Conservation (phyloP, 2,797 vertebrate genomes). For the Petrocephalus sullivani region DNA sequence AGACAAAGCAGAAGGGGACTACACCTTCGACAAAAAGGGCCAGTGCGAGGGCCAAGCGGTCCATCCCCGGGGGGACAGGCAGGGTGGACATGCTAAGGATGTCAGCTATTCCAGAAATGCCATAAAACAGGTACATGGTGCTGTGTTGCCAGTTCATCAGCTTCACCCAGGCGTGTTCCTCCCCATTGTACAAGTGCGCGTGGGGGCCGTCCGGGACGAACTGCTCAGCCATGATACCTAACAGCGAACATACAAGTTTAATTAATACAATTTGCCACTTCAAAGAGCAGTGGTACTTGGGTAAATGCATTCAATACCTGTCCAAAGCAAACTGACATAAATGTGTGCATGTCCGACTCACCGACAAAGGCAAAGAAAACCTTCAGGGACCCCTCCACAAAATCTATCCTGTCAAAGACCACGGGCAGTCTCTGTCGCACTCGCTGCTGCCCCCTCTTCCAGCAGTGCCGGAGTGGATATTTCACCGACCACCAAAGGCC, state of each 20-base stretch:
- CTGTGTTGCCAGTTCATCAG: constrained; percentile 98
- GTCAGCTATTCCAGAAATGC: constrained; percentile 67
- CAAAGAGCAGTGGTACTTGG: background rate
- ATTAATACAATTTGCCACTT: background rate
- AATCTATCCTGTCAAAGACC: constrained; percentile 61
- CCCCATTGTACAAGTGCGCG: constrained; percentile 60
- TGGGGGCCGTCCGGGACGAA: constrained; percentile 90
- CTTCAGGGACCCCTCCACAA: constrained; percentile 70
- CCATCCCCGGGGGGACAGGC: constrained; percentile 63
- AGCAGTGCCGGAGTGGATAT: constrained; percentile 61
- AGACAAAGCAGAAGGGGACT: background rate
- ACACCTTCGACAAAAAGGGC: constrained; percentile 85
- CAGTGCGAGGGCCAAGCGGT: constrained; percentile 68
- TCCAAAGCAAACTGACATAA: background rate
- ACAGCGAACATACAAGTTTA: background rate
- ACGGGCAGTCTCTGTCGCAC: constrained; percentile 25
- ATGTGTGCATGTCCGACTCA: constrained; percentile 49
- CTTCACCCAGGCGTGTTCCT: constrained; percentile 71
- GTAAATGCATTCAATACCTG: background rate
- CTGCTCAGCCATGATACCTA: constrained; percentile 92
- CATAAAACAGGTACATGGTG: constrained; percentile 96
- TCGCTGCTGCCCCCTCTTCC: constrained; percentile 48
- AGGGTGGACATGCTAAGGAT: constrained; percentile 52
- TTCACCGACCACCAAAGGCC: constrained; percentile 87
- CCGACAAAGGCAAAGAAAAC: constrained; percentile 70